Evolutionary conservation across 2,888 invertebrate species (phyloP).

Genomic region (Mythimna vitellina): DNA sequence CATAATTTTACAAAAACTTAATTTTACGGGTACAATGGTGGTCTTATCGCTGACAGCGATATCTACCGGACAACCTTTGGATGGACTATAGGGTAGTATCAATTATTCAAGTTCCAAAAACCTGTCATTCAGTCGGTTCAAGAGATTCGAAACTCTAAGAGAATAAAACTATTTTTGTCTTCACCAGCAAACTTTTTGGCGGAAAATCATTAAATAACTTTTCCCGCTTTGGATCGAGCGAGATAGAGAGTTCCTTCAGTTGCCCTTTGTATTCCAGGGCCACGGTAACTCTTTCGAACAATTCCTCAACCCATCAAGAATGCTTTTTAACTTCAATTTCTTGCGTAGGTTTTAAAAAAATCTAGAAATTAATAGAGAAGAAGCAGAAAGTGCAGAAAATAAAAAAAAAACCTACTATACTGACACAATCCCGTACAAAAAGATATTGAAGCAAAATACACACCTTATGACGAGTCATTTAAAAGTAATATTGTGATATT

Average conservation of each 20-base stretch:
- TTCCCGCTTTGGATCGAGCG: too few species aligned
- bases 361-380: not conserved
- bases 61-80: too few species aligned
- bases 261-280: too few species aligned
- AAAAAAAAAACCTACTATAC: not conserved
- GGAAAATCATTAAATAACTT: too few species aligned
- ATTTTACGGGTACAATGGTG: not conserved
- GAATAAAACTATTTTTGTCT: too few species aligned
- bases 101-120: not conserved
- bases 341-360: not conserved
- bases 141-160: too few species aligned
- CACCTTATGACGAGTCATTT: slow-evolving; percentile 9
- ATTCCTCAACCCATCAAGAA: not conserved
- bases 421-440: slow-evolving; percentile 1
- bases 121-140: not conserved
- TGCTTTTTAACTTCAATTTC: not conserved
- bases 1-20: not conserved
- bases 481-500: slow-evolving; percentile 45
- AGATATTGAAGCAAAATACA: slow-evolving; percentile 16
- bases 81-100: too few species aligned
- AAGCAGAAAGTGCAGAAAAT: not conserved
- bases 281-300: too few species aligned
- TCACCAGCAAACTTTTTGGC: too few species aligned
- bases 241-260: too few species aligned
- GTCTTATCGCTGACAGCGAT: too few species aligned